phyloP scores from a whole-genome alignment of 2,113 vertebrate genomes.

The Psophia crepitans region DNA sequence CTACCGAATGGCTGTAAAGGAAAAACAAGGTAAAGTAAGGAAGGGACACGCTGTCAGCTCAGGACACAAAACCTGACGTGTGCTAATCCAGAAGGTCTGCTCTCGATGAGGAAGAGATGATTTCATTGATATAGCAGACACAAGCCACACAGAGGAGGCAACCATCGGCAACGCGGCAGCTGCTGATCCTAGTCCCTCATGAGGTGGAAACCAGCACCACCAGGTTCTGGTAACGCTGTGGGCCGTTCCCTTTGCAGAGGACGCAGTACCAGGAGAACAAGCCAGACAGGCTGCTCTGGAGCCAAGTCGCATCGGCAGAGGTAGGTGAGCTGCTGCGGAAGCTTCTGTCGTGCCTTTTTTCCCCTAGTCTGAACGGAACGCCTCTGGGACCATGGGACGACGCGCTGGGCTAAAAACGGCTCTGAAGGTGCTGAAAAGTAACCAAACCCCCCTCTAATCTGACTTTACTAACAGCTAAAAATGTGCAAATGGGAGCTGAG shows the following conservation, averaged over 20 bases:
- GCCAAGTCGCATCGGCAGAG: neutral
- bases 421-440: neutral
- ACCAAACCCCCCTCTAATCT: rapidly evolving
- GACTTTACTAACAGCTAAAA: neutral
- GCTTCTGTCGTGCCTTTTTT: neutral
- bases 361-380: neutral
- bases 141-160: neutral
- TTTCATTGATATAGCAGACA: neutral
- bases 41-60: rapidly evolving
- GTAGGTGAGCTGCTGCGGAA: neutral
- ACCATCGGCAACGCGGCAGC: rapidly evolving
- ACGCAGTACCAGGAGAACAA: neutral
- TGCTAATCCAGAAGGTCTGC: neutral
- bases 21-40: neutral
- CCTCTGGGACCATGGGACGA: neutral
- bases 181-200: neutral
- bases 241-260: neutral
- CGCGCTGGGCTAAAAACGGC: neutral
- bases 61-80: neutral
- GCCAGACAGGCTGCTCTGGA: neutral
- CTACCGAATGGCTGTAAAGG: neutral
- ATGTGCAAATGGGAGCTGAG: neutral
- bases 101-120: neutral
- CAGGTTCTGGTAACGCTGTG: neutral
- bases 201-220: neutral